Evolutionary conservation across 2,797 vertebrate species (phyloP).

Genomic region (Myiothlypis coronata): DNA sequence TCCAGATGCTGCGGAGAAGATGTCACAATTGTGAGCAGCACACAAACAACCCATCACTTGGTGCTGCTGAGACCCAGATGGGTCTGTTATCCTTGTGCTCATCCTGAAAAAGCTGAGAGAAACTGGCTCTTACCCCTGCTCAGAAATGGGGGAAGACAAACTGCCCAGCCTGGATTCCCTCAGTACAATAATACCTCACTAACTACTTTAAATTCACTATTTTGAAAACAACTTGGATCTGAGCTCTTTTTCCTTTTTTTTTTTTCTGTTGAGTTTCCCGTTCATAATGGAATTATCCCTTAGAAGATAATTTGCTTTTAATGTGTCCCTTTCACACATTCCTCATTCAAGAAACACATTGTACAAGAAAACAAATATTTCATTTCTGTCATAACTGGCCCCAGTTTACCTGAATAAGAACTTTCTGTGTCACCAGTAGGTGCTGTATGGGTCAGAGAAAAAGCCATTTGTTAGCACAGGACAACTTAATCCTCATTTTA

Average conservation of each 20-base stretch:
- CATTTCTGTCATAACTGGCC: accelerated
- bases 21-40: accelerated
- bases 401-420: not conserved
- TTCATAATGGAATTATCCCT: not conserved
- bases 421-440: not conserved
- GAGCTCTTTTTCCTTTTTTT: not conserved
- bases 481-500: not conserved
- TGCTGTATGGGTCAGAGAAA: not conserved
- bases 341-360: not conserved
- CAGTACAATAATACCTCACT: not conserved
- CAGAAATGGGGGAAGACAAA: not conserved
- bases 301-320: not conserved
- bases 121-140: not conserved
- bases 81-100: not conserved
- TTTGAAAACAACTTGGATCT: not conserved
- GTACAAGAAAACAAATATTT: not conserved
- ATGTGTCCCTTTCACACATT: not conserved
- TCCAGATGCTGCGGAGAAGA: not conserved
- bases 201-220: not conserved
- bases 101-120: not conserved
- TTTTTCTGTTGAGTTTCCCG: not conserved
- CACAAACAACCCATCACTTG: not conserved
- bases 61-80: not conserved
- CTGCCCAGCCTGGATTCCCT: not conserved
- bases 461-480: not conserved